These are phyloP conservation scores for Urosaurus nigricauda DNA, from an alignment of 2,797 vertebrate species.

Conservation along the genomic window DNA sequence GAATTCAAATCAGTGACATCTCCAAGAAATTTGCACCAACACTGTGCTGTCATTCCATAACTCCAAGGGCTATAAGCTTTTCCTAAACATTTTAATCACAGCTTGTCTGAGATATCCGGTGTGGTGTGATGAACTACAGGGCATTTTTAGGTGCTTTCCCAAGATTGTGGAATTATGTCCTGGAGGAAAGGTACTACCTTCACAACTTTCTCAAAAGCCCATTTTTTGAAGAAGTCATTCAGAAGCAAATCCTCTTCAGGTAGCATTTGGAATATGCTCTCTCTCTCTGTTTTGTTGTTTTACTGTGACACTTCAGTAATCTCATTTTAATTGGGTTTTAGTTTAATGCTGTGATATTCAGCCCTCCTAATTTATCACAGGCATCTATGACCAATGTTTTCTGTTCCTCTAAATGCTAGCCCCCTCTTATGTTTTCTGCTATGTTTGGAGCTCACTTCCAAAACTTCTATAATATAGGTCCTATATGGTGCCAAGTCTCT, in stretches of 20 bases:
- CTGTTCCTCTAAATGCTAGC: neutral
- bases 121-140: neutral
- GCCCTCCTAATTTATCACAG: neutral
- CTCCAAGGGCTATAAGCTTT: constrained; percentile 11
- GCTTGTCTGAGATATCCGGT: neutral
- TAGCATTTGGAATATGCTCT: neutral
- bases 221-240: neutral
- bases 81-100: constrained; percentile 5
- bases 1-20: constrained; percentile 59
- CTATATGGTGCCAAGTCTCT: neutral
- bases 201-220: neutral
- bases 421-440: neutral
- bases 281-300: neutral
- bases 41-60: constrained; percentile 50
- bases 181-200: neutral
- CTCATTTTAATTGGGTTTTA: neutral
- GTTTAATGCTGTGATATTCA: neutral
- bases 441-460: neutral
- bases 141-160: neutral
- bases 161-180: neutral
- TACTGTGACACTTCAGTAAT: neutral
- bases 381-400: neutral
- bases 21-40: constrained; percentile 36
- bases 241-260: neutral
- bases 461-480: neutral